Percentiles rank a stretch among this genome's conserved stretches.
Conservation (phyloP, 2,888 invertebrate species). For the Coleophora deauratella region DNA sequence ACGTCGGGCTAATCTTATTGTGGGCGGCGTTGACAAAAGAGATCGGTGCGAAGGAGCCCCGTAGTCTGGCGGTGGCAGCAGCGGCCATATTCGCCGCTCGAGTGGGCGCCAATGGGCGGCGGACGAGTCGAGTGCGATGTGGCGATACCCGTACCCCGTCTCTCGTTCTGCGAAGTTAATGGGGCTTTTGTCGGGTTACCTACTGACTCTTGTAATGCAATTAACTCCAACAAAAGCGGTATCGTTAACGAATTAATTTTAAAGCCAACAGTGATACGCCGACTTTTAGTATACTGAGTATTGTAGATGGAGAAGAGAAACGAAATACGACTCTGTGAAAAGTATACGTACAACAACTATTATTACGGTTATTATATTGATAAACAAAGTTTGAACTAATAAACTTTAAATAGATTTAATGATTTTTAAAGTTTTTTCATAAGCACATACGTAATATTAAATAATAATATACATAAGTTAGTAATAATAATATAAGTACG, state of each 20-base stretch:
- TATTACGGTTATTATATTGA: too few species aligned
- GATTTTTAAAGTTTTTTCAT: too few species aligned
- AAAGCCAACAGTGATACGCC: constrained; percentile 31
- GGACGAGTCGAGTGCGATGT: constrained; percentile 36
- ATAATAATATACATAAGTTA: too few species aligned
- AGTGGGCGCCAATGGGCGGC: constrained; percentile 42
- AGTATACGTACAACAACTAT: too few species aligned
- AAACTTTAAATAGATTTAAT: too few species aligned
- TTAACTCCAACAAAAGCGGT: constrained; percentile 65
- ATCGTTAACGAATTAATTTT: constrained; percentile 68
- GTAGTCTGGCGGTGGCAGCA: constrained; percentile 57
- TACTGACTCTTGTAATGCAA: constrained; percentile 70
- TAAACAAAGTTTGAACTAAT: too few species aligned
- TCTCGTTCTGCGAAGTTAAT: constrained; percentile 64
- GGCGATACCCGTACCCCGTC: constrained; percentile 28
- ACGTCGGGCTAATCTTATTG: constrained; percentile 57
- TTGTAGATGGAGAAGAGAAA: too few species aligned
- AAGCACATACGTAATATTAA: too few species aligned
- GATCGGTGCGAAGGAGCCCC: constrained; percentile 36
- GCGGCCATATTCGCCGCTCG: constrained; percentile 64
- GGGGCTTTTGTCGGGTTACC: constrained; percentile 58
- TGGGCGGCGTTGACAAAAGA: constrained; percentile 38
- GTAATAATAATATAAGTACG: too few species aligned
- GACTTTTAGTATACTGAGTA: constrained; percentile 9
- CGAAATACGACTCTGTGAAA: too few species aligned